Conservation (phyloP, 2,888 invertebrate genomes). For the Chaitophorus viminalis region DNA sequence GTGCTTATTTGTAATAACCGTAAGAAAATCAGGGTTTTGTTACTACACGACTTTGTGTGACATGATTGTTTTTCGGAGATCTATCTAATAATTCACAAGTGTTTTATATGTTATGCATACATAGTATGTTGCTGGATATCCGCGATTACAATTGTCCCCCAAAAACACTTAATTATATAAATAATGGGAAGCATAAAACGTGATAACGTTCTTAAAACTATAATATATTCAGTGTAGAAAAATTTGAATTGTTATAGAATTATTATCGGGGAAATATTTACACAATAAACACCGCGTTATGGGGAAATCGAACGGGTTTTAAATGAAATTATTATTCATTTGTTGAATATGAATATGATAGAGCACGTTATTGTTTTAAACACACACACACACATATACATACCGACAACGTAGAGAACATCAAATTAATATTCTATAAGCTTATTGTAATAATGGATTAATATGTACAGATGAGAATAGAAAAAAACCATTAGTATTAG, state of each 20-base stretch:
- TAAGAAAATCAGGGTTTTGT: neutral
- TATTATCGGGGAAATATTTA: neutral
- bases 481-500: neutral
- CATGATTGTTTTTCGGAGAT: neutral
- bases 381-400: too few species aligned
- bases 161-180: neutral
- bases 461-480: neutral
- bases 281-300: neutral
- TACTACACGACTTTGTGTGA: neutral
- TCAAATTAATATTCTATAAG: neutral
- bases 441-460: neutral
- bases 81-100: conserved; percentile 4
- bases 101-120: neutral
- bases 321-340: neutral
- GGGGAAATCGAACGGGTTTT: neutral
- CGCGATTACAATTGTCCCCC: neutral
- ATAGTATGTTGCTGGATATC: too few species aligned
- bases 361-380: neutral
- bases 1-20: neutral
- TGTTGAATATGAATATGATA: neutral
- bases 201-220: neutral
- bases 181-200: neutral
- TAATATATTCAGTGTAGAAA: neutral
- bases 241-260: neutral
- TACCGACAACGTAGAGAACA: neutral